phyloP scores from a whole-genome alignment of 2,113 vertebrate genomes.

The Probosciger aterrimus region DNA sequence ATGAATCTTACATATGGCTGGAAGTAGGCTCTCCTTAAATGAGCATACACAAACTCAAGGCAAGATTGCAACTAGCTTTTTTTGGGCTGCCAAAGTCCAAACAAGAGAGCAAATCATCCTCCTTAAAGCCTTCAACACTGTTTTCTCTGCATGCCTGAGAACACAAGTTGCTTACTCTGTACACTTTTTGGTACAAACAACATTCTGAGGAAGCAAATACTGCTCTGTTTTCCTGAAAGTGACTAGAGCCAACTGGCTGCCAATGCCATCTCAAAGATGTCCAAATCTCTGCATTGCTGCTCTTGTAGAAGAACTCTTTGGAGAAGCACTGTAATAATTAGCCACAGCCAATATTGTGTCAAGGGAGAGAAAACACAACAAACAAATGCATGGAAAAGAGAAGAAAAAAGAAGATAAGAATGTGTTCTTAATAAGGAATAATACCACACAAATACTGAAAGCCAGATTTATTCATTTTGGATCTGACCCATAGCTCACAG shows the following conservation, averaged over 20 bases:
- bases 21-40: background rate
- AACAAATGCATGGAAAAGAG: background rate
- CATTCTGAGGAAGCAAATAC: background rate
- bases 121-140: background rate
- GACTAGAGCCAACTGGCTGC: background rate
- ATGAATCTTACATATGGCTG: background rate
- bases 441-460: background rate
- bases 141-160: background rate
- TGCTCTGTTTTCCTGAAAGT: background rate
- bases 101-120: background rate
- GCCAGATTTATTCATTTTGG: background rate
- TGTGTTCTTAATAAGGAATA: background rate
- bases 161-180: background rate
- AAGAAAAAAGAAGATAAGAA: background rate
- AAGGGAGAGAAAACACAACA: background rate
- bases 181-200: background rate
- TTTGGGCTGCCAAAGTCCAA: background rate
- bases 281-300: background rate
- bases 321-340: background rate
- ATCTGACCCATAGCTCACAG: background rate
- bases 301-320: background rate
- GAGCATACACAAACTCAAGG: background rate
- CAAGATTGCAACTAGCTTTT: background rate
- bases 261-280: background rate
- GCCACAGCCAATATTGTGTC: background rate